Percentiles rank a stretch among this genome's conserved stretches.
Evolutionary conservation across 1,140 invertebrate species (phyloP).

Genomic region (Berghia stephanieae): DNA sequence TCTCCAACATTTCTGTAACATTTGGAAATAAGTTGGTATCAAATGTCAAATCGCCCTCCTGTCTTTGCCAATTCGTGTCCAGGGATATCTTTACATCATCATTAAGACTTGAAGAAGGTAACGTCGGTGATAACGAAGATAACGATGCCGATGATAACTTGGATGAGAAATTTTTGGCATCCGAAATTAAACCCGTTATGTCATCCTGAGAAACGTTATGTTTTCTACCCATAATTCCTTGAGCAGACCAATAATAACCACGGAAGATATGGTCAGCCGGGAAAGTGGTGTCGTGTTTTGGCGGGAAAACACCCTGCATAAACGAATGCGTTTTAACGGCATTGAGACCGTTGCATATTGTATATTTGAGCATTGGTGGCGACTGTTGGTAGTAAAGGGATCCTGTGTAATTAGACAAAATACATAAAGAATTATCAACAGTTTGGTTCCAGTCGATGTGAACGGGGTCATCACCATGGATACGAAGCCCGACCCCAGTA

Average conservation of each 20-base stretch:
- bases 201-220: constrained; percentile 31
- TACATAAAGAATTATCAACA: constrained; percentile 39
- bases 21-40: constrained; percentile 79
- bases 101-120: no score
- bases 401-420: constrained; percentile 44
- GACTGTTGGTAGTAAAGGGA: constrained; percentile 40
- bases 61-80: constrained; percentile 89
- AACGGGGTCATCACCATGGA: constrained; percentile 54
- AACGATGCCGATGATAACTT: no score
- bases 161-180: constrained; percentile 69
- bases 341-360: constrained; percentile 52
- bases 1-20: constrained; percentile 70
- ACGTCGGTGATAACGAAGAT: no score
- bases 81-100: constrained; percentile 84
- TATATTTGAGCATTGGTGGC: constrained; percentile 46
- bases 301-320: constrained; percentile 42
- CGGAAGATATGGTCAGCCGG: constrained; percentile 31
- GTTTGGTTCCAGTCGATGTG: constrained; percentile 52
- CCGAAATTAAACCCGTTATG: constrained; percentile 30
- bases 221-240: constrained; percentile 28
- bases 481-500: constrained; percentile 50
- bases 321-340: constrained; percentile 38
- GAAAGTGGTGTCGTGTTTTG: constrained; percentile 11
- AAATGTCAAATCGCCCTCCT: constrained; percentile 84
- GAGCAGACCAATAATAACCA: constrained; percentile 45